phyloP scores from a whole-genome alignment of 1,140 invertebrate species.

The Drosophila kanapiae region DNA sequence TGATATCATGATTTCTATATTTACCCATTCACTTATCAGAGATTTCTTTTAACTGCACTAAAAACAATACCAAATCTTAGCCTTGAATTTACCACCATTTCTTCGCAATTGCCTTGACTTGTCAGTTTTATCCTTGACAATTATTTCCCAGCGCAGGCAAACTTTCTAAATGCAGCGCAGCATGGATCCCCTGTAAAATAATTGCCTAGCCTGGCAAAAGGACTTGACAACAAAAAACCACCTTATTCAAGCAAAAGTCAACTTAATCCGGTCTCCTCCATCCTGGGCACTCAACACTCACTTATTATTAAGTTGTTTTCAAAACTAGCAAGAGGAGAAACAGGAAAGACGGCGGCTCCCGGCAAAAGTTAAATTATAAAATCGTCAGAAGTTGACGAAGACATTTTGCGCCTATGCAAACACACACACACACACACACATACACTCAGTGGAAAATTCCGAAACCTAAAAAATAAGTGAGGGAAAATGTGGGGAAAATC shows the following conservation, averaged over 20 bases:
- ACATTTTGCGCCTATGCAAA: slow-evolving; percentile 76
- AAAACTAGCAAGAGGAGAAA: slow-evolving; percentile 59
- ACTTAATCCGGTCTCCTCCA: background rate
- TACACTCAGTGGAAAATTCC: slow-evolving; percentile 8
- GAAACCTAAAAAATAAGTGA: slow-evolving; percentile 16
- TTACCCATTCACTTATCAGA: background rate
- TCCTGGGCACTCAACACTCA: slow-evolving; percentile 37
- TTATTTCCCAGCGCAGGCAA: slow-evolving; percentile 28
- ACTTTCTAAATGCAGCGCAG: slow-evolving; percentile 28
- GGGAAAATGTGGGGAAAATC: slow-evolving; percentile 7
- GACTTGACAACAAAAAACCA: slow-evolving; percentile 2
- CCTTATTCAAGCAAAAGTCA: slow-evolving; percentile 19
- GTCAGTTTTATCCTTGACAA: slow-evolving; percentile 20
- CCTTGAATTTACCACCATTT: background rate
- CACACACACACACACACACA: slow-evolving; percentile 22
- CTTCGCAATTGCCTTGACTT: background rate
- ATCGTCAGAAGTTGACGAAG: slow-evolving; percentile 68
- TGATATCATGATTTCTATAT: background rate
- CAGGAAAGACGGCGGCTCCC: slow-evolving; percentile 4
- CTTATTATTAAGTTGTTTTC: slow-evolving; percentile 78
- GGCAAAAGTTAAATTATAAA: slow-evolving; percentile 80
- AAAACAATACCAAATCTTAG: background rate
- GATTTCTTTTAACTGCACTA: background rate
- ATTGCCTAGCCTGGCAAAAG: slow-evolving; percentile 25
- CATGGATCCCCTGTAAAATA: slow-evolving; percentile 18